Evolutionary conservation across 35 echinoderm and acorn worm species (phyloP), one percentile per base, ranked within the genome.

Genomic region (Patiria miniata): DNA sequence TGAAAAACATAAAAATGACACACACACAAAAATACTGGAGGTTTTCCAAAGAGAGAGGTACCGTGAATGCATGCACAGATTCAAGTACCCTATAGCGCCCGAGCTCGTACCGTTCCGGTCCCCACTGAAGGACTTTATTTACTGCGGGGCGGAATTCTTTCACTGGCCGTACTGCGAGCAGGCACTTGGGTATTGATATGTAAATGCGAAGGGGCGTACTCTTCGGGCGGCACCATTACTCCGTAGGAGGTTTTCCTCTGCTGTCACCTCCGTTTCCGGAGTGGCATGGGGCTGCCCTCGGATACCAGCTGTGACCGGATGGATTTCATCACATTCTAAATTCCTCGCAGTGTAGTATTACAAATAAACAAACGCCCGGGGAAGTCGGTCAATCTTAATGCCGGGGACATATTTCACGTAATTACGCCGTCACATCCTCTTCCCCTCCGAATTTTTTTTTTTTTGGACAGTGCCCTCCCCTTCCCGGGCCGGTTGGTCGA

Each of bases 281-380:
- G 65, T 73, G 26, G 65, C 65, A n/a, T 73, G 34, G 29, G 26
- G 65, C 34, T 26, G 65, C 65, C 65, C 65, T 73, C 65, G 65
- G 29, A 32, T 73, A 47, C 65, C 65, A 73, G 6, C 65, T 14
- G 65, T 32, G 65, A 73, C 65, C 65, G 65, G 65, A 73, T 73
- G 65, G 65, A 73, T 73, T 73, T 73, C 65, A 73, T 73, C 65
- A 73, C 65, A 73, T 73, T 73, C 65, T 73, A 73, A 73, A 73
- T 73, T 73, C 65, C 65, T 73, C 65, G 65, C 65, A 73, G 65
- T 73, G 65, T 73, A 73, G 65, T 73, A 73, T 73, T 73, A 73
- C 65, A 73, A 73, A 73, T 73, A 73, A 73, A 73, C 65, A 73
- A 73, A 73, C 65, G 65, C 19, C 65, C 65, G 65, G 65, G 26